These are phyloP conservation scores for Heliconius congener DNA, from an alignment of 1,140 invertebrate genomes.

Conservation along the genomic window DNA sequence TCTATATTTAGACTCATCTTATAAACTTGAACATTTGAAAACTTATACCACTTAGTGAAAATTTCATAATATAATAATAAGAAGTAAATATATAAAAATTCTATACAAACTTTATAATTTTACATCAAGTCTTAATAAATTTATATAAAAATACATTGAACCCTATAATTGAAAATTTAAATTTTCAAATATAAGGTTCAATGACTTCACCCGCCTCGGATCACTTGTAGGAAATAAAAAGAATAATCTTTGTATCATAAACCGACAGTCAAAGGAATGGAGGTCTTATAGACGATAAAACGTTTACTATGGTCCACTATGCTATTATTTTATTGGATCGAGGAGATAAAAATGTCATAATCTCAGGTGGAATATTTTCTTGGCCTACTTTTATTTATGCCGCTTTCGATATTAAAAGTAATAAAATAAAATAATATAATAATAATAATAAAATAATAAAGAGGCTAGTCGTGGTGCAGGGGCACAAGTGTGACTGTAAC, in stretches of 20 bases:
- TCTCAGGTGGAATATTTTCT: conserved; percentile 35
- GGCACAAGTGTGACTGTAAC: too few species aligned
- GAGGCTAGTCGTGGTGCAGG: too few species aligned
- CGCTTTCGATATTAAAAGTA: conserved; percentile 17
- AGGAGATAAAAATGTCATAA: conserved; percentile 34
- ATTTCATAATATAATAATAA: too few species aligned
- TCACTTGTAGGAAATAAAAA: conserved; percentile 12
- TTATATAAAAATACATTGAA: too few species aligned
- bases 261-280: conserved; percentile 36
- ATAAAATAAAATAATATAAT: neutral
- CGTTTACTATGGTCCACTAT: conserved; percentile 29
- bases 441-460: too few species aligned
- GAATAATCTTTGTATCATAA: conserved; percentile 33
- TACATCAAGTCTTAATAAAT: too few species aligned
- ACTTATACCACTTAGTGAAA: too few species aligned
- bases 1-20: too few species aligned
- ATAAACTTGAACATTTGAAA: too few species aligned
- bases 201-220: neutral
- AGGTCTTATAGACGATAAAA: conserved; percentile 37
- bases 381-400: conserved; percentile 27
- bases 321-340: conserved; percentile 35
- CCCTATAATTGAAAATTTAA: neutral
- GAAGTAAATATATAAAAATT: too few species aligned
- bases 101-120: too few species aligned
- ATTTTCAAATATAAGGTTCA: neutral